Conservation (phyloP, 2,797 vertebrate genomes). For the Lepilemur septentrionalis region DNA sequence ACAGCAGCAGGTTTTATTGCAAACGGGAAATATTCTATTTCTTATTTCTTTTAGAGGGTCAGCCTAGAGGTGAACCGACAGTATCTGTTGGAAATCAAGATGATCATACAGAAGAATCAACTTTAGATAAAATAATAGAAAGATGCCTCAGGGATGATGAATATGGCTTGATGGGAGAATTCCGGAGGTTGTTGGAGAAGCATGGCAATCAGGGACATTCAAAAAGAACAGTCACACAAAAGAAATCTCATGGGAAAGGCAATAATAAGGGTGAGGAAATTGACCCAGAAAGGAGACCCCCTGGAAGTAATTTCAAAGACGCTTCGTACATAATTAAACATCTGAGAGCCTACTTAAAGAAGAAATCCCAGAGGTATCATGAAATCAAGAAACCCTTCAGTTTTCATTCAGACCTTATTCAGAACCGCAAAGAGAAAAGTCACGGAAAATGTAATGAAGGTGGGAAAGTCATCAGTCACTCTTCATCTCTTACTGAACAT, state of each 20-base stretch:
- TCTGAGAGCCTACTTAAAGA: slow-evolving; percentile 53
- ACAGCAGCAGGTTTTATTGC: neutral
- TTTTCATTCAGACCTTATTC: slow-evolving; percentile 72
- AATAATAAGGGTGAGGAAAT: slow-evolving; percentile 5
- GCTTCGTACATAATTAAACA: slow-evolving; percentile 43
- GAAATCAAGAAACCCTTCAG: slow-evolving; percentile 72
- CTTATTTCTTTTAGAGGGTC: slow-evolving; percentile 68
- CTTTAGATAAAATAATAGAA: slow-evolving; percentile 69
- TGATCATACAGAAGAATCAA: slow-evolving; percentile 44
- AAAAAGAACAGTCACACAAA: slow-evolving; percentile 16
- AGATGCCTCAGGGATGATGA: slow-evolving; percentile 33
- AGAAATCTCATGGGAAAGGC: slow-evolving; percentile 19
- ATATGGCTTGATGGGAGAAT: slow-evolving; percentile 32
- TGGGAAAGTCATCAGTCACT: neutral
- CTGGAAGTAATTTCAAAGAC: slow-evolving; percentile 30
- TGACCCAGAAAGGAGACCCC: slow-evolving; percentile 22
- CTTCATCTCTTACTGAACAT: slow-evolving; percentile 22
- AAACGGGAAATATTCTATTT: slow-evolving; percentile 55
- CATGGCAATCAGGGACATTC: neutral
- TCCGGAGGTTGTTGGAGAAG: slow-evolving; percentile 11
- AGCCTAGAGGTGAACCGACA: slow-evolving; percentile 43
- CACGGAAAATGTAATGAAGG: slow-evolving; percentile 34
- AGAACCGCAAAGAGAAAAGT: slow-evolving; percentile 62
- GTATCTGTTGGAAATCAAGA: slow-evolving; percentile 23
- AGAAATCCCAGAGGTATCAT: slow-evolving; percentile 49